Evolutionary conservation across 2,888 invertebrate genomes (phyloP).

Genomic region (Quadroppia sp.): DNA sequence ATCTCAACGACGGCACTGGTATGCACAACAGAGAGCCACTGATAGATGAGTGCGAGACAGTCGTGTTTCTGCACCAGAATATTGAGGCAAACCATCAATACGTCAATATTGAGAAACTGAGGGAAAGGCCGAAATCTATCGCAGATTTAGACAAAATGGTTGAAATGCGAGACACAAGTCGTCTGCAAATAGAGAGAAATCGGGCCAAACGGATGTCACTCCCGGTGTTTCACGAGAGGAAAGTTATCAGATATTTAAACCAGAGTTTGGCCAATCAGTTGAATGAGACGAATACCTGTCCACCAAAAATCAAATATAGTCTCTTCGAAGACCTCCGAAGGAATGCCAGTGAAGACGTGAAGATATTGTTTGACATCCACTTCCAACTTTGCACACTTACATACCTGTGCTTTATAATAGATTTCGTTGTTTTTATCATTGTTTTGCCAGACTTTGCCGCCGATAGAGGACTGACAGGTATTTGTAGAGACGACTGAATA

Average conservation of each 20-base stretch:
- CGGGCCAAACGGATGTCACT: conserved; percentile 21
- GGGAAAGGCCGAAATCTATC: conserved; percentile 15
- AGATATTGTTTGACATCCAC: conserved; percentile 16
- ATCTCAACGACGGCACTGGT: not conserved
- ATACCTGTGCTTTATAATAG: conserved; percentile 44
- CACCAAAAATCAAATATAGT: not conserved
- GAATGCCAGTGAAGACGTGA: conserved; percentile 8
- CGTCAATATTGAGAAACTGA: conserved; percentile 26
- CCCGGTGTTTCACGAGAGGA: conserved; percentile 4
- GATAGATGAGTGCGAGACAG: conserved; percentile 35
- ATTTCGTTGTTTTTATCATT: conserved; percentile 43
- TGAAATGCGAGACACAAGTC: not conserved
- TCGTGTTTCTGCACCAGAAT: conserved; percentile 32
- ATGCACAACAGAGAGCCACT: not conserved
- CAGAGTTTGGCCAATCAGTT: not conserved
- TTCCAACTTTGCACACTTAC: conserved; percentile 40
- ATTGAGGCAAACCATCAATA: conserved; percentile 23
- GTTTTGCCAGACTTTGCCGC: conserved; percentile 43
- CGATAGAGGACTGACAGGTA: conserved; percentile 31
- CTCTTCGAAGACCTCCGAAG: not conserved
- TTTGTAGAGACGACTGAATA: not conserved
- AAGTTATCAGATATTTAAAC: not conserved
- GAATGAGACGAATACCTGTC: not conserved
- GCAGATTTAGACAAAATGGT: conserved; percentile 12
- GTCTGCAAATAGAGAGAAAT: not conserved